Evolutionary conservation across 2,888 invertebrate genomes (phyloP).

Genomic region (Cartodere bifasciata): DNA sequence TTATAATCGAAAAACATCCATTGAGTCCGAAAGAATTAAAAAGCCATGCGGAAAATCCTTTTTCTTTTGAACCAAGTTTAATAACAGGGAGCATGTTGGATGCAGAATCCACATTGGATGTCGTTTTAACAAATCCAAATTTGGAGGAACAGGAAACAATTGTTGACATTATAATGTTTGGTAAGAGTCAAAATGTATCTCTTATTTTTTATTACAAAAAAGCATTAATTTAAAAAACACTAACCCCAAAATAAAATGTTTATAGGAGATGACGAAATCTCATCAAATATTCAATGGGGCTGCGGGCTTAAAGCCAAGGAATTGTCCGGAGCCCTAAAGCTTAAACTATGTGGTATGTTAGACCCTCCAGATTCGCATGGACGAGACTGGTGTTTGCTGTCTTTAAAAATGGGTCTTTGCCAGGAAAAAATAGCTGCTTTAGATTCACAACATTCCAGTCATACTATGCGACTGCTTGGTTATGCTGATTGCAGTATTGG

Average conservation of each 20-base stretch:
- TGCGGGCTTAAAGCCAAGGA: conserved; percentile 45
- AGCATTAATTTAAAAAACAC: too few relatives aligned
- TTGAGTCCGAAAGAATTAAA: conserved; percentile 47
- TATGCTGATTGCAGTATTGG: conserved; percentile 34
- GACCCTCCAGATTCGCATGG: conserved; percentile 62
- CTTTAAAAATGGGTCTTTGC: conserved; percentile 47
- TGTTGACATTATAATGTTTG: conserved; percentile 44
- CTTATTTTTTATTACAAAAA: too few relatives aligned
- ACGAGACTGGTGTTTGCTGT: conserved; percentile 66
- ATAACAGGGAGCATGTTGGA: conserved; percentile 33
- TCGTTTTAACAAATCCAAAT: conserved; percentile 34
- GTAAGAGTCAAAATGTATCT: conserved; percentile 22
- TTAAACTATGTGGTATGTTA: conserved; percentile 50
- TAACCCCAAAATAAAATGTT: conserved; percentile 6
- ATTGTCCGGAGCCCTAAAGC: conserved; percentile 45
- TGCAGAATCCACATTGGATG: conserved; percentile 33
- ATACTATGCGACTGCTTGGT: conserved; percentile 31
- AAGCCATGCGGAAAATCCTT: conserved; percentile 30
- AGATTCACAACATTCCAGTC: conserved; percentile 33
- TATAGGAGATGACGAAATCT: conserved; percentile 28
- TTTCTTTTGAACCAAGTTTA: conserved; percentile 32
- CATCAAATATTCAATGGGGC: conserved; percentile 36
- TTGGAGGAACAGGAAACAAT: conserved; percentile 42
- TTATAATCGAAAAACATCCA: conserved; percentile 50
- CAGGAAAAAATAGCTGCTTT: conserved; percentile 33